phyloP scores from a whole-genome alignment of 2,113 vertebrate genomes.

The Pelusios castaneus region DNA sequence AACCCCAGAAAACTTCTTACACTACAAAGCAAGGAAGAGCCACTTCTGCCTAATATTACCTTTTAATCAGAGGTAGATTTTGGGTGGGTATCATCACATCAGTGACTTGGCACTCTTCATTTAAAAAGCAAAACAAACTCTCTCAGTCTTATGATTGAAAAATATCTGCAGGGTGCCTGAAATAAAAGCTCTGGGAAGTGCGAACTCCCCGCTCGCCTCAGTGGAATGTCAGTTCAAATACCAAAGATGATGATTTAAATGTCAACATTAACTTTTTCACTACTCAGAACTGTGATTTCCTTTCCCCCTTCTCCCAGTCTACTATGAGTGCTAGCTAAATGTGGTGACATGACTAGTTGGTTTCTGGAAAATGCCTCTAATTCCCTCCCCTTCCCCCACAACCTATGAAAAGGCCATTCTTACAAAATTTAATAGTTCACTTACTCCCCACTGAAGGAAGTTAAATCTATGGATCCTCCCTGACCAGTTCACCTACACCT shows the following conservation, averaged over 20 bases:
- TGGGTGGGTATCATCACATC: neutral
- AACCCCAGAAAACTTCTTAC: neutral
- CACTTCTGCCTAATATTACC: neutral
- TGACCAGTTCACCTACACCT: neutral
- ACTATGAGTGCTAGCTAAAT: neutral
- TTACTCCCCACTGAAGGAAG: neutral
- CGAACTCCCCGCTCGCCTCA: neutral
- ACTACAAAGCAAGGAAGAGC: neutral
- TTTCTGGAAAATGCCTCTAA: neutral
- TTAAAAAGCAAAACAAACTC: neutral
- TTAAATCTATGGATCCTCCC: neutral
- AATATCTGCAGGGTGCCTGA: neutral
- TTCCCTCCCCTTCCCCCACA: fast-evolving
- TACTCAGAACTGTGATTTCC: neutral
- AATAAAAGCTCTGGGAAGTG: neutral
- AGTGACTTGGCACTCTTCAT: neutral
- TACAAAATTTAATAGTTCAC: neutral
- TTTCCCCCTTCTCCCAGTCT: neutral
- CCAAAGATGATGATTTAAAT: neutral
- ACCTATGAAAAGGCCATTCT: neutral
- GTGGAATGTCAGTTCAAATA: neutral
- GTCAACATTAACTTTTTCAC: neutral
- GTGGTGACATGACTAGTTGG: neutral
- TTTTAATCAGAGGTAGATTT: neutral
- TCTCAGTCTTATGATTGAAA: neutral